A percentile compares a stretch with the other conserved stretches of the same genome.
Evolutionary conservation across 2,888 invertebrate species (phyloP).

Genomic region (Patella depressa): DNA sequence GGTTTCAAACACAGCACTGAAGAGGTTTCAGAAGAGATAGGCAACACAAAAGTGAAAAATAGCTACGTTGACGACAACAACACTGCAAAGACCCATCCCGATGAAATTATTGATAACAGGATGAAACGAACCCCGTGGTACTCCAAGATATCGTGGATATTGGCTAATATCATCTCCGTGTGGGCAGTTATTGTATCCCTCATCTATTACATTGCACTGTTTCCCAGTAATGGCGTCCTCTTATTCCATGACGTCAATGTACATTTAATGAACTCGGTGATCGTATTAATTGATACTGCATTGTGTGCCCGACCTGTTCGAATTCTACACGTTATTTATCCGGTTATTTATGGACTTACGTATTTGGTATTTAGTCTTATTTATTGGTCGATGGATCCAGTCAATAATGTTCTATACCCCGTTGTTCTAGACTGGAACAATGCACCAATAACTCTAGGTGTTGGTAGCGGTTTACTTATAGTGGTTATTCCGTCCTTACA

Average conservation of each 20-base stretch:
- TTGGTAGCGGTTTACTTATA: slow-evolving; percentile 39
- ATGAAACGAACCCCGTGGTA: slow-evolving; percentile 36
- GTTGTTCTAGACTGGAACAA: slow-evolving; percentile 64
- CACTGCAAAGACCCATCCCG: not conserved
- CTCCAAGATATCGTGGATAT: slow-evolving; percentile 55
- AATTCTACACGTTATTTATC: slow-evolving; percentile 53
- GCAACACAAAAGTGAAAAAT: not conserved
- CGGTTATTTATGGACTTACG: slow-evolving; percentile 44
- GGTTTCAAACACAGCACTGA: not conserved
- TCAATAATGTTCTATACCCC: slow-evolving; percentile 58
- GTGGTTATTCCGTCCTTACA: slow-evolving; percentile 48
- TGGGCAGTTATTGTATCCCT: slow-evolving; percentile 55
- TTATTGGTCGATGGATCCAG: slow-evolving; percentile 58
- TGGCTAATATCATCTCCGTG: slow-evolving; percentile 47
- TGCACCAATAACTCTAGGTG: slow-evolving; percentile 42
- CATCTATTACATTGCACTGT: slow-evolving; percentile 57
- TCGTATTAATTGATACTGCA: slow-evolving; percentile 49
- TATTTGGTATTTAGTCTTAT: slow-evolving; percentile 54
- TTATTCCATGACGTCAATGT: slow-evolving; percentile 47
- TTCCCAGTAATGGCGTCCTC: slow-evolving; percentile 32
- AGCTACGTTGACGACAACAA: not conserved
- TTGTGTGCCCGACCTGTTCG: slow-evolving; percentile 54
- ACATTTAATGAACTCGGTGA: slow-evolving; percentile 53
- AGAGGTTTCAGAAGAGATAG: not conserved
- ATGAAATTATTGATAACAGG: not conserved